These are phyloP conservation scores for Drosophila diplacantha DNA, from an alignment of 2,888 invertebrate genomes.

Conservation along the genomic window DNA sequence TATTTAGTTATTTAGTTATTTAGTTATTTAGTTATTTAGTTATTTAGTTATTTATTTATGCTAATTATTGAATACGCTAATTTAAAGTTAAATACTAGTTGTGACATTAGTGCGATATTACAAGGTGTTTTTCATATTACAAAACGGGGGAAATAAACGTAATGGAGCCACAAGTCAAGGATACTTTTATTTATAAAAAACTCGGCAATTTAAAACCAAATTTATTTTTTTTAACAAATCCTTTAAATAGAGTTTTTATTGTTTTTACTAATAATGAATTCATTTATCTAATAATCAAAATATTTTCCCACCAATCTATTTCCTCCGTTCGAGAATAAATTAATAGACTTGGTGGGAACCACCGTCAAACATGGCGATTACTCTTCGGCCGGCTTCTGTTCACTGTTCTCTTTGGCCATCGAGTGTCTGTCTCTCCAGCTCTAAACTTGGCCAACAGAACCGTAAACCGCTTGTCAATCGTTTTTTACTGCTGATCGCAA, in stretches of 20 bases:
- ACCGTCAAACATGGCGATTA: slow-evolving; percentile 2
- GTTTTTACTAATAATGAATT: neutral
- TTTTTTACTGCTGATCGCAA: slow-evolving; percentile 37
- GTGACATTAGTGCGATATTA: neutral
- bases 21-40: no score
- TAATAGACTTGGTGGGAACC: slow-evolving; percentile 15
- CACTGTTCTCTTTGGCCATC: slow-evolving; percentile 3
- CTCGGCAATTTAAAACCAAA: neutral
- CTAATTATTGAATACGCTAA: neutral
- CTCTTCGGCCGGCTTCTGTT: slow-evolving; percentile 28
- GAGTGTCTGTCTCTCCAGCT: slow-evolving; percentile 4
- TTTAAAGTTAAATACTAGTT: neutral
- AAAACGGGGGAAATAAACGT: no score
- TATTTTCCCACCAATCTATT: slow-evolving; percentile 14
- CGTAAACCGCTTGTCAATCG: slow-evolving; percentile 39
- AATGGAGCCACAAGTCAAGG: neutral
- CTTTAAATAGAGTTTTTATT: neutral
- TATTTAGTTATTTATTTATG: neutral
- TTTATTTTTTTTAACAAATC: neutral
- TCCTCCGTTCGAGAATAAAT: slow-evolving; percentile 14
- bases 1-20: no score
- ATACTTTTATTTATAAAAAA: neutral
- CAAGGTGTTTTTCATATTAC: neutral
- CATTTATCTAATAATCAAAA: neutral
- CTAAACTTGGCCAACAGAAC: slow-evolving; percentile 31